Evolutionary conservation across 2,888 invertebrate genomes (phyloP), one percentile per base, ranked within the genome.

Genomic region (Neoaliturus tenellus): DNA sequence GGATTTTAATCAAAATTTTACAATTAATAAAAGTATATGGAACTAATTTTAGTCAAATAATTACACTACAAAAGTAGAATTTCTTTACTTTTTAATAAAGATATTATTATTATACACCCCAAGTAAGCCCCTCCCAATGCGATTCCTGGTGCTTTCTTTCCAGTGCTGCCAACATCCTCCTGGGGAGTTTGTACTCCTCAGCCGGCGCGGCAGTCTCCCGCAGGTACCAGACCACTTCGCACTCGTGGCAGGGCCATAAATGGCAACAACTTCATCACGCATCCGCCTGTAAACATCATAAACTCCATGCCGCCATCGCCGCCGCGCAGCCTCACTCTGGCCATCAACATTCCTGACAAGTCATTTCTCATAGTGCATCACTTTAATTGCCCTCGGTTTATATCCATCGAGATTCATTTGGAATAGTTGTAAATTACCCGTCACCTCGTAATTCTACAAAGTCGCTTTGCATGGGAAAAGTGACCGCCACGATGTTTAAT

Each of bases 221-320:
- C 2, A 17, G 17, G 12, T 12, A 12, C 6, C 10, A 12, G 12
- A 44, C 44, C 44, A 44, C 51, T 20, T 51, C 51, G 51, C 51
- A 28, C 62, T 69, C 69, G 35, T 69, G 69, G 20, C 35, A 1
- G 35, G 6, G 23, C 69, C 20, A 69, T 69, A 69, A 69, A 69
- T 39, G 6, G 69, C 39, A 39, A 69, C 69, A 69, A 39, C 69
- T 69, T 69, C 69, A 69, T 69, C 69, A 69, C 69, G 69, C 39
- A 39, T 6, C 2, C 20, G 69, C 39, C 23, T n/a, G 35, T 69
- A 39, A 35, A 69, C 69, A 69, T 69, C 69, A 39, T 69, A 69
- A 69, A 69, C 69, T 39, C 69, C 69, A 20, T 39, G 5, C 67
- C 31, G 67, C 67, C 17, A 67, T 28, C 39, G 69, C 35, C 69